phyloP scores from a whole-genome alignment of 2,113 vertebrate genomes.

The Eretmochelys imbricata region DNA sequence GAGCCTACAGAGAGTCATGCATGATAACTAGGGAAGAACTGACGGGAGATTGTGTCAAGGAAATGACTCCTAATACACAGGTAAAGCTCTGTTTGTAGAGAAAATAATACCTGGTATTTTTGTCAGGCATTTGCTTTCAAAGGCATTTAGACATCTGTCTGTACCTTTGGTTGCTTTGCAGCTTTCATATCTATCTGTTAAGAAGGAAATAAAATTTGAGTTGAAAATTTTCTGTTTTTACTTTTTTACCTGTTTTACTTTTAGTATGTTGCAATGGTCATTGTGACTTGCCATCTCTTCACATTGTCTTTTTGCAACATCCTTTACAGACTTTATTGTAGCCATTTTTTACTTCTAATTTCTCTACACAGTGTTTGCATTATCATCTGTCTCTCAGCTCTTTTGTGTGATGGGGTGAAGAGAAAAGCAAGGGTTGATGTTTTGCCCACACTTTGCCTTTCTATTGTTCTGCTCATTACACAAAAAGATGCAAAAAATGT shows the following conservation, averaged over 20 bases:
- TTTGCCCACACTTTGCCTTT: not conserved
- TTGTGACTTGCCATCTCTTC: not conserved
- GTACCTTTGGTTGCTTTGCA: no score
- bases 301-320: not conserved
- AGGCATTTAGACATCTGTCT: no score
- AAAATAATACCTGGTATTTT: no score
- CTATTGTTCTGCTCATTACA: constrained; percentile 36
- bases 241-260: not conserved
- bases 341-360: not conserved
- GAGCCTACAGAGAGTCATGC: no score
- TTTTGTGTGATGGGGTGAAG: rapidly evolving
- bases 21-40: no score
- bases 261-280: not conserved
- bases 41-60: no score
- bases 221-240: not conserved
- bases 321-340: not conserved
- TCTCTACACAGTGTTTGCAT: not conserved
- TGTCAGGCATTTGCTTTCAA: no score
- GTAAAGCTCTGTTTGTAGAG: no score
- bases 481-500: not conserved
- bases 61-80: no score
- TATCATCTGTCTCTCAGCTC: not conserved
- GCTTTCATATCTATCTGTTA: no score
- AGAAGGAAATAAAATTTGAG: no score
- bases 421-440: not conserved